A percentile compares a stretch with the other conserved stretches of the same genome.
These are phyloP conservation scores for Mormyrus lacerda DNA, from an alignment of 2,113 vertebrate species.

Conservation along the genomic window DNA sequence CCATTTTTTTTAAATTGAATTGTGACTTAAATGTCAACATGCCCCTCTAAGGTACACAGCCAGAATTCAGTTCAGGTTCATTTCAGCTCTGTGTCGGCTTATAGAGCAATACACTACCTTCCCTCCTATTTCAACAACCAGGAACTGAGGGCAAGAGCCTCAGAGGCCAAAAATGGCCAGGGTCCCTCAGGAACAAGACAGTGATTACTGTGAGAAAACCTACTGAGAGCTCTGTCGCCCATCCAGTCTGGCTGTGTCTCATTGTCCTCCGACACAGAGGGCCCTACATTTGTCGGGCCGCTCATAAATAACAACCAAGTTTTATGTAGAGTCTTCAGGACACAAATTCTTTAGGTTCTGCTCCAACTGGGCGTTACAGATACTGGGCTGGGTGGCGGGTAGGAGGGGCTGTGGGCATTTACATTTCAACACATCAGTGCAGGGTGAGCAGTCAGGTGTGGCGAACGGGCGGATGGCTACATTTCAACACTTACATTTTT, in stretches of 20 bases:
- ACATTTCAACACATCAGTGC: neutral
- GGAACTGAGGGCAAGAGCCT: neutral
- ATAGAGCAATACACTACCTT: neutral
- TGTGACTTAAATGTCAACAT: neutral
- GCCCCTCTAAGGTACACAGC: neutral
- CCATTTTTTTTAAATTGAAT: neutral
- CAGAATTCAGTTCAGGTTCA: neutral
- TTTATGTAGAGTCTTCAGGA: neutral
- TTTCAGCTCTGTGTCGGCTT: neutral
- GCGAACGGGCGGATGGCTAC: neutral
- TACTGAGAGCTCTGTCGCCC: neutral
- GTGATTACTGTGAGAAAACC: neutral
- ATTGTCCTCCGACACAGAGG: slow-evolving; percentile 1
- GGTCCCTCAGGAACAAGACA: neutral
- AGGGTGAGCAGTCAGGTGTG: too few species aligned
- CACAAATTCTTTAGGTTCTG: neutral
- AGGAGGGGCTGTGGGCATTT: neutral
- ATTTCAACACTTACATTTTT: slow-evolving; percentile 74
- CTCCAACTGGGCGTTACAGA: neutral
- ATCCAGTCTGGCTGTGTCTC: neutral
- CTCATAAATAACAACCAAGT: neutral
- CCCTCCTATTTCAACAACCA: neutral
- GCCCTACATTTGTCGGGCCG: neutral
- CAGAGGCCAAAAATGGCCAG: neutral
- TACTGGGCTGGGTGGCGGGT: neutral